Evolutionary conservation across 2,888 invertebrate genomes (phyloP).

Genomic region (Nowickia ferox): DNA sequence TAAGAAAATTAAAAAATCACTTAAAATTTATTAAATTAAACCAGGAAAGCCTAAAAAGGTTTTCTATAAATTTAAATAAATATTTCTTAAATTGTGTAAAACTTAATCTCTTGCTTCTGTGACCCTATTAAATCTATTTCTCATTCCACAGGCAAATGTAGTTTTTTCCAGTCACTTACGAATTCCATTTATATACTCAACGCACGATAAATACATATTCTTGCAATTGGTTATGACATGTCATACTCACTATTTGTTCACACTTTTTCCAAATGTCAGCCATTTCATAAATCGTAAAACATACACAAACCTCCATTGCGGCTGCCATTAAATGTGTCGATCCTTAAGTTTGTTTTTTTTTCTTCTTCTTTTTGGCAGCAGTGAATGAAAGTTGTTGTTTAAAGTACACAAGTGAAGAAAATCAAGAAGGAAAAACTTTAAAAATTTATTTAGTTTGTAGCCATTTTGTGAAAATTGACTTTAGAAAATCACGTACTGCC

Average conservation of each 20-base stretch:
- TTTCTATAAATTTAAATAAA: too few species aligned
- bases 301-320: not conserved
- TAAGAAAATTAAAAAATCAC: too few species aligned
- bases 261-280: conserved; percentile 56
- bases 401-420: not conserved
- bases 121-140: not conserved
- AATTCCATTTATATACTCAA: conserved; percentile 31
- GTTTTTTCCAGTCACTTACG: conserved; percentile 6
- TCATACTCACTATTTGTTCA: conserved; percentile 11
- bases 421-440: not conserved
- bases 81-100: too few species aligned
- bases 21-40: too few species aligned
- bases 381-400: conserved; percentile 22
- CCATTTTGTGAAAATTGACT: conserved; percentile 57
- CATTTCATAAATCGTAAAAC: conserved; percentile 55
- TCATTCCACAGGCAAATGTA: not conserved
- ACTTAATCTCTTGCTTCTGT: too few species aligned
- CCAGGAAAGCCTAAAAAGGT: too few species aligned
- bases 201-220: not conserved
- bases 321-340: conserved; percentile 27
- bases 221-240: conserved; percentile 53
- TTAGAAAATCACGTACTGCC: conserved; percentile 59
- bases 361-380: conserved; percentile 19
- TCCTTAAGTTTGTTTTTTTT: conserved; percentile 4
- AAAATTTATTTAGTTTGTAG: conserved; percentile 53